Base-by-base conservation (phyloP, 2,797 vertebrate genomes). In the Trachops cirrhosus region DNA sequence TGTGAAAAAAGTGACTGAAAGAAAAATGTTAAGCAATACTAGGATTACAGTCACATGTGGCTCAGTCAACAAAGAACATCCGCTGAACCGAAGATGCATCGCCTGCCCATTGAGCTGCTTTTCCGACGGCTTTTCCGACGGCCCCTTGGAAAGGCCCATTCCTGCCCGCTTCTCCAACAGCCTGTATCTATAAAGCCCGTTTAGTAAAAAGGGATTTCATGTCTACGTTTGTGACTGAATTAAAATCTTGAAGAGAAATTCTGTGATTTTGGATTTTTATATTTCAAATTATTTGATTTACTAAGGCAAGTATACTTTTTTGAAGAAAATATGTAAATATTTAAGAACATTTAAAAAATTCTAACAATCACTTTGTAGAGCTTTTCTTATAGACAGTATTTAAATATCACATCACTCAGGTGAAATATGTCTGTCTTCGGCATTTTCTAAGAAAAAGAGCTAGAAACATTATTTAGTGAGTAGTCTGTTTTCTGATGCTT, bases 1-100 rank as follows among this genome's bases (percentile, higher is more conserved):
- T 73, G 57, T 71, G 8, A 0, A 1, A 85, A 11, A 12, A 93
- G 32, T 67, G 24, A 93, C 21, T 39, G 11, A 11, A 79, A 91
- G 39, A 44, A 78, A 11, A 86, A 4, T 37, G 62, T 80, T 11
- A 84, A 2, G 3, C 79, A 44, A 1, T 78, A 41, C 26, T 22
- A 75, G 0, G 41, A 39, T 4, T 6, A 2, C 32, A 89, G 12
- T 52, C 6, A 89, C 93, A 67, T 77, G 44, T 85, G 82, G 10
- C 22, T 97, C n/a, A 86, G 12, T 91, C 87, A 95, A 2, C 18
- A 96, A 82, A 62, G 24, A 94, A 41, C 64, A 95, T 62, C 9
- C 96, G 46, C 32, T 96, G 78, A 46, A 34, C 24, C 50, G 96
- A 97, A 97, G 71, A 26, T 3, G 95, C 78, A 19, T 57, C 22